Percentiles rank a stretch among this genome's conserved stretches.
Evolutionary conservation across 1,140 invertebrate species (phyloP).

Genomic region (Halesus radiatus): DNA sequence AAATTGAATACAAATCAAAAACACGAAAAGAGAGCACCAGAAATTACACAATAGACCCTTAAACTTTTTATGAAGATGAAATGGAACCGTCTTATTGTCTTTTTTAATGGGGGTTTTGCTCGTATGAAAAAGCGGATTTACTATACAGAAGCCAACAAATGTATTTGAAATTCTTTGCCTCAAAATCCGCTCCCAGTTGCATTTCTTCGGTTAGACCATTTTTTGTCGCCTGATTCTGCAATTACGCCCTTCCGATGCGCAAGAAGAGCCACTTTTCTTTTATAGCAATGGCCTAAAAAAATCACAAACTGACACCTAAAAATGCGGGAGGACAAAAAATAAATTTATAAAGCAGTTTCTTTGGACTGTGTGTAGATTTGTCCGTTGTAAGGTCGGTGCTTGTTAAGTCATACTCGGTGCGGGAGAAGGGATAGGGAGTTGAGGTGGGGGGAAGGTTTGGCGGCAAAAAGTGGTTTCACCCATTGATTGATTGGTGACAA

Average conservation of each 20-base stretch:
- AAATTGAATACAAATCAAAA: too few relatives aligned
- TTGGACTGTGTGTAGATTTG: constrained; percentile 40
- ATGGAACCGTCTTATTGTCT: too few relatives aligned
- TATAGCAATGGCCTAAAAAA: constrained; percentile 27
- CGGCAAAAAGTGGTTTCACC: constrained; percentile 57
- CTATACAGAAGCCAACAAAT: neutral
- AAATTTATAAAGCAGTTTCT: constrained; percentile 43
- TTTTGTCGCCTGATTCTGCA: constrained; percentile 9
- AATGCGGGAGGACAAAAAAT: constrained; percentile 37
- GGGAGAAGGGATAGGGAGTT: neutral
- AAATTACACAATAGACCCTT: too few relatives aligned
- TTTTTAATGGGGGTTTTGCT: too few relatives aligned
- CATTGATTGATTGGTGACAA: constrained; percentile 58
- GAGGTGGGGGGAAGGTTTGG: constrained; percentile 33
- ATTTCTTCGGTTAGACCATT: constrained; percentile 29
- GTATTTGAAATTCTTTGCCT: neutral
- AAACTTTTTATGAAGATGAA: too few relatives aligned
- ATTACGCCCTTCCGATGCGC: constrained; percentile 21
- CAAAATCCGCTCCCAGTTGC: neutral
- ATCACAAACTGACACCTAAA: constrained; percentile 38
- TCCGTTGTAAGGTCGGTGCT: constrained; percentile 34
- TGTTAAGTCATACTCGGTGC: constrained; percentile 53
- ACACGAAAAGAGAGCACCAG: too few relatives aligned
- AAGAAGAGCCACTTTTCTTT: constrained; percentile 30
- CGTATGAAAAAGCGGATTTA: too few relatives aligned